These are phyloP conservation scores for Spondyliosoma cantharus DNA, from an alignment of 2,797 vertebrate species.

Conservation along the genomic window DNA sequence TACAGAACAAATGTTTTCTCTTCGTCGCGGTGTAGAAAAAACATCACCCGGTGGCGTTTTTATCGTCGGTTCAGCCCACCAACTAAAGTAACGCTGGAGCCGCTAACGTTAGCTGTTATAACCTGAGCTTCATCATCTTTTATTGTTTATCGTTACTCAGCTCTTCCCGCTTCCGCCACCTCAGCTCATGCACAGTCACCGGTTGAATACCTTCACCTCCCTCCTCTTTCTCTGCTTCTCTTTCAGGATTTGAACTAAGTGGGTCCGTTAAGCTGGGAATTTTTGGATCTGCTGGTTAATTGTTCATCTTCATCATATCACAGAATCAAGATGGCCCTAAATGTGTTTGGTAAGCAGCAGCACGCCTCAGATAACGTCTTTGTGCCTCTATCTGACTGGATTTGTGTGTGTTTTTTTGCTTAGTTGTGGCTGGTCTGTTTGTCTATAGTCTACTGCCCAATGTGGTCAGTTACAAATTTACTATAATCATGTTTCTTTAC, in stretches of 20 bases:
- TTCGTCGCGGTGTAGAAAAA: background rate
- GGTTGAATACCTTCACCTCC: fast-evolving
- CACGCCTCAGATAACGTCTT: background rate
- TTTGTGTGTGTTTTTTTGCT: background rate
- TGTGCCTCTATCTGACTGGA: background rate
- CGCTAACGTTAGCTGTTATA: conserved; percentile 70
- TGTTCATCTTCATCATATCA: conserved; percentile 59
- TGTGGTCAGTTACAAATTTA: background rate
- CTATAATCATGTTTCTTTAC: background rate
- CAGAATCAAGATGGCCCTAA: conserved; percentile 76
- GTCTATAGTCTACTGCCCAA: background rate
- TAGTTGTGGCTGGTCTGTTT: background rate
- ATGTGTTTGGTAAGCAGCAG: conserved; percentile 79
- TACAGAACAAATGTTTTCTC: background rate
- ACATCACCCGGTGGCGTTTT: background rate
- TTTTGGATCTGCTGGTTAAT: conserved; percentile 46
- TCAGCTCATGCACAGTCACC: too few species aligned
- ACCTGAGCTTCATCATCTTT: conserved; percentile 26
- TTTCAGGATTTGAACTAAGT: conserved; percentile 51
- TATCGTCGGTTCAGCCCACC: background rate
- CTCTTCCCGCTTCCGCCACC: background rate
- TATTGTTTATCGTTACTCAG: conserved; percentile 51
- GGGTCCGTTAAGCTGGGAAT: conserved; percentile 30
- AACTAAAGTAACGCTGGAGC: conserved; percentile 38
- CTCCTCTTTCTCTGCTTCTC: background rate